Conservation (phyloP, 2,888 invertebrate species). For the Smittia aterrima region DNA sequence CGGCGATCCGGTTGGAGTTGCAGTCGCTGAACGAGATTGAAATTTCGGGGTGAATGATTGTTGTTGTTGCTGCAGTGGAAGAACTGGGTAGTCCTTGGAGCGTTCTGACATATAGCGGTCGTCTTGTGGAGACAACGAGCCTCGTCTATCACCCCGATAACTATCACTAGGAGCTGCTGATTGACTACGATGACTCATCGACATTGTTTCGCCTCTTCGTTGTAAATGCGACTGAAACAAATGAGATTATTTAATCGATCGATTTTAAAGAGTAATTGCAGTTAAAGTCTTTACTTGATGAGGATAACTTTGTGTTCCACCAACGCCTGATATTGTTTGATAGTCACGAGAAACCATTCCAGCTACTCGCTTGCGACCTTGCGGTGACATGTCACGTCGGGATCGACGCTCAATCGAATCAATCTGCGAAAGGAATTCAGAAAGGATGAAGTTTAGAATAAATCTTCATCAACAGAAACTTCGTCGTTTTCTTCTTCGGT, state of each 20-base stretch:
- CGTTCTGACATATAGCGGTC: conserved; percentile 46
- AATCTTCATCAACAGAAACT: not conserved
- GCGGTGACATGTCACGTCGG: conserved; percentile 80
- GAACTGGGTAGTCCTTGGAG: conserved; percentile 43
- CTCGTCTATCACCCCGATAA: conserved; percentile 65
- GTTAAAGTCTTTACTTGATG: conserved; percentile 50
- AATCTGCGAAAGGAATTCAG: conserved; percentile 51
- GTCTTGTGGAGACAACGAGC: conserved; percentile 54
- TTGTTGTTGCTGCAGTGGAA: conserved; percentile 41
- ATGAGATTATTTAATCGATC: not conserved
- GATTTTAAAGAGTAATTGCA: not conserved
- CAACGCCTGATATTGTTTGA: conserved; percentile 55
- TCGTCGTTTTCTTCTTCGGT: not conserved
- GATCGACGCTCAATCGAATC: conserved; percentile 69
- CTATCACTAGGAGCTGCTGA: conserved; percentile 72
- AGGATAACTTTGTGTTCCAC: conserved; percentile 52
- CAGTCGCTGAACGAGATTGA: conserved; percentile 83
- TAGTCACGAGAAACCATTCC: conserved; percentile 64
- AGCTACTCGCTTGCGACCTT: conserved; percentile 67
- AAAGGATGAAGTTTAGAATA: not conserved
- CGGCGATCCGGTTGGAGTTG: conserved; percentile 91
- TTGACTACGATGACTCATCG: conserved; percentile 70
- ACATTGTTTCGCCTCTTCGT: conserved; percentile 54
- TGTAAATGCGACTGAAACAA: conserved; percentile 45
- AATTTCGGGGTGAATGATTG: conserved; percentile 61